Conservation (phyloP, 1,140 invertebrate genomes). For the Drosophila bocki region DNA sequence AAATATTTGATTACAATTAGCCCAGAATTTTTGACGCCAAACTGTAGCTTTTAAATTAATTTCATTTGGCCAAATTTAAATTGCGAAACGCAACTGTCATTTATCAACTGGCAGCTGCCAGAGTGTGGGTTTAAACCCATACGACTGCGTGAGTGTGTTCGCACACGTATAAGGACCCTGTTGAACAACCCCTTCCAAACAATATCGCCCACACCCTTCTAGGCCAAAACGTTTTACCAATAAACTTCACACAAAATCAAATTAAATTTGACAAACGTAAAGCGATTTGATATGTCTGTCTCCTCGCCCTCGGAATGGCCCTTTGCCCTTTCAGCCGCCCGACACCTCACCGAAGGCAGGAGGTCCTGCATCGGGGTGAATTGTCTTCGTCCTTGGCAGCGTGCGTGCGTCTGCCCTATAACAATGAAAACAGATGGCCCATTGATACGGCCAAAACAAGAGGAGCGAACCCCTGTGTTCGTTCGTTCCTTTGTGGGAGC, state of each 20-base stretch:
- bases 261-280: slow-evolving; percentile 84
- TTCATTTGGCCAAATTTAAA: slow-evolving; percentile 59
- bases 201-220: background rate
- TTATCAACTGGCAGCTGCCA: slow-evolving; percentile 35
- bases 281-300: slow-evolving; percentile 77
- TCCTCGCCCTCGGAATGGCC: slow-evolving; percentile 5
- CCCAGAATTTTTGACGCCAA: slow-evolving; percentile 3
- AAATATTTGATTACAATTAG: slow-evolving; percentile 46
- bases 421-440: slow-evolving; percentile 81
- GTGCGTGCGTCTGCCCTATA: slow-evolving; percentile 62
- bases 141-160: slow-evolving; percentile 3
- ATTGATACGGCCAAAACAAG: slow-evolving; percentile 56
- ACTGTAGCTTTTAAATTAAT: slow-evolving; percentile 51
- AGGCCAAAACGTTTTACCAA: slow-evolving; percentile 78
- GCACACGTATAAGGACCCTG: slow-evolving; percentile 47
- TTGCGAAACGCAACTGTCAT: slow-evolving; percentile 51
- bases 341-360: slow-evolving; percentile 7
- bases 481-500: slow-evolving; percentile 9
- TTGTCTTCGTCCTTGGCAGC: slow-evolving; percentile 45
- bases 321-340: slow-evolving; percentile 15
- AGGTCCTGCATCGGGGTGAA: slow-evolving; percentile 19
- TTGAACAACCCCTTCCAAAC: slow-evolving; percentile 1
- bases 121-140: background rate
- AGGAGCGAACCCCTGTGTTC: slow-evolving; percentile 14
- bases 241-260: slow-evolving; percentile 84